Conservation (phyloP, 2,797 vertebrate species). For the Pangasius macronema region DNA sequence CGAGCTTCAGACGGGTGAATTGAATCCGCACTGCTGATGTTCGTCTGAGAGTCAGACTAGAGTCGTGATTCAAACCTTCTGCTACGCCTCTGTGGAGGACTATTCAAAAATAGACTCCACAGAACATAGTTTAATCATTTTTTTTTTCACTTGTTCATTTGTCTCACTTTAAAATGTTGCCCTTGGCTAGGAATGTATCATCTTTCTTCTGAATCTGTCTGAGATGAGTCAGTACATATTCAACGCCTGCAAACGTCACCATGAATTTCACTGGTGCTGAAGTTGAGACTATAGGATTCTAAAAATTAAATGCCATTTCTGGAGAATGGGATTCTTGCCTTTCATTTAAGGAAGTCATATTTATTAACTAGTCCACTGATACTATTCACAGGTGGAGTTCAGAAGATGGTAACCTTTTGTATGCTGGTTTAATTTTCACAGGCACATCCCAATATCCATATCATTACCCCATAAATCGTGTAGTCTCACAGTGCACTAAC, state of each 20-base stretch:
- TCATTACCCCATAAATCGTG: constrained; percentile 29
- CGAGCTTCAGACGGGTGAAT: neutral
- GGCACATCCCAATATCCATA: constrained; percentile 27
- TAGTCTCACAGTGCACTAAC: constrained; percentile 12
- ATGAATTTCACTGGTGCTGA: neutral
- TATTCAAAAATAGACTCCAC: constrained; percentile 27
- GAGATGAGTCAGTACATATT: neutral
- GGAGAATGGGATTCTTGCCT: neutral
- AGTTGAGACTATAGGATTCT: neutral
- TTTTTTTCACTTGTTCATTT: neutral
- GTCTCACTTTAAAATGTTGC: constrained; percentile 20
- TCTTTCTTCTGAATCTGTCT: neutral
- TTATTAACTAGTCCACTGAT: constrained; percentile 29
- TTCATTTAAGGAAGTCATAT: constrained; percentile 33
- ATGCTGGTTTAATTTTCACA: constrained; percentile 35
- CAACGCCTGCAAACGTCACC: neutral
- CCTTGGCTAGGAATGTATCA: neutral
- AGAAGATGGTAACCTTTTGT: constrained; percentile 34
- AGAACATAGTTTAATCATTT: neutral
- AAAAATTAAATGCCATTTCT: neutral
- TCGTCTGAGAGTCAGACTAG: neutral
- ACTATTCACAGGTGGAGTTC: neutral
- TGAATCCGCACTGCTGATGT: neutral
- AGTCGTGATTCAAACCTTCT: constrained; percentile 1
- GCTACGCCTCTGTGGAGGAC: neutral